Evolutionary conservation across 2,888 invertebrate species (phyloP), one percentile per base, ranked within the genome.

Genomic region (Epinotia brunnichana): DNA sequence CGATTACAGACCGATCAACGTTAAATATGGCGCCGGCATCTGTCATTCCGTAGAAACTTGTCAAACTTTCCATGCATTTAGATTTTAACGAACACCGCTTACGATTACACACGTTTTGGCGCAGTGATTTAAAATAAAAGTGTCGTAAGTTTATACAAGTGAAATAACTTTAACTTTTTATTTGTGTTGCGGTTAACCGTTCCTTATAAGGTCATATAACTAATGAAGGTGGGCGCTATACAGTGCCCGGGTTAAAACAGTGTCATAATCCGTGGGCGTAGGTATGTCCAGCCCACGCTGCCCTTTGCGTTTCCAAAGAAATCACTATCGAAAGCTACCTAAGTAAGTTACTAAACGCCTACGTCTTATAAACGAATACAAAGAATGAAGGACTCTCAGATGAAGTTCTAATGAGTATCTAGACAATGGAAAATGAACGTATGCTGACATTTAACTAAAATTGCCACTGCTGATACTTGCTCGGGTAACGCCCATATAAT

Each of bases 261-360:
- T 44, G 53, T 54, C 61, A 53, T 11, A 41, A 15, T 19, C 17
- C 67, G 67, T 72, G 35, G 72, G 72, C 54, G 66, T 48, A 10
- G 13, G 66, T 48, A 10, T 15, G 13, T n/a, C n/a, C 29, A 67
- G 67, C 72, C 72, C 35, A 68, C 72, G 17, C 56, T 39, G 71
- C 71, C 67, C 67, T 72, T 67, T 56, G 35, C 24, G 17, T 70
- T 70, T 68, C 56, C 61, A 39, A 68, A 68, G 44, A 59, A 59
- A 35, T 39, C 51, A 39, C 59, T n/a, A 54, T 71, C 17, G 66
- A 71, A 60, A 71, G 60, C 51, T 17, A n/a, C n/a, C n/a, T n/a
- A n/a, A n/a, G n/a, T n/a, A 41, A 53, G 54, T 61, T 69, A 53
- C 41, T 72, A 56, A n/a, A 48, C 61, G 48, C 72, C 67, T 56